Conservation (phyloP, 2,113 vertebrate genomes). For the Scartelaos histophorus region DNA sequence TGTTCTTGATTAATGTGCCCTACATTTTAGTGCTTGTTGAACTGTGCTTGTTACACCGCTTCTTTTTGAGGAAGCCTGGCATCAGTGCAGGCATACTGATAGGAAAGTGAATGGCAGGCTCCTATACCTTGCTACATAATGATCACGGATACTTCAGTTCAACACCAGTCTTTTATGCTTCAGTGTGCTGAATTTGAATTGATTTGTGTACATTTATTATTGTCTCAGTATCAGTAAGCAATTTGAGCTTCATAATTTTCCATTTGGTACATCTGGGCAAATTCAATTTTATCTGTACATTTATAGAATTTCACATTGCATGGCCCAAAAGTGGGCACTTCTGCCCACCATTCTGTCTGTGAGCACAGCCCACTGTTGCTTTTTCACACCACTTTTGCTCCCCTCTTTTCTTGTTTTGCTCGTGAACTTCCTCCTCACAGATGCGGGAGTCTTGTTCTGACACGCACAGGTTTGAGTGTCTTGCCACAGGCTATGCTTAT, state of each 20-base stretch:
- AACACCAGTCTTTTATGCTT: too few relatives aligned
- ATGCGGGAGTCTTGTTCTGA: slow-evolving; percentile 61
- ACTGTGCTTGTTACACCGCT: background rate
- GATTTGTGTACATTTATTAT: too few relatives aligned
- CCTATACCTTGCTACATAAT: slow-evolving; percentile 14
- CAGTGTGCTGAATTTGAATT: too few relatives aligned
- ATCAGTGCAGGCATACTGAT: slow-evolving; percentile 1
- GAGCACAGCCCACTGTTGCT: background rate
- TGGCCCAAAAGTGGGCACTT: background rate
- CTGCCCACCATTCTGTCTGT: too few relatives aligned
- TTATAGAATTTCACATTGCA: background rate
- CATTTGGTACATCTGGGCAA: too few relatives aligned
- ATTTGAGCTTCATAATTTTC: background rate
- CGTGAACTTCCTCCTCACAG: slow-evolving; percentile 46
- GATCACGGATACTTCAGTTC: background rate
- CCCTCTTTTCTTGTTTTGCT: slow-evolving; percentile 54
- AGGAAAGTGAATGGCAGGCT: slow-evolving; percentile 32
- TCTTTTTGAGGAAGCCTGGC: slow-evolving; percentile 3
- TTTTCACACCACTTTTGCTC: slow-evolving; percentile 19
- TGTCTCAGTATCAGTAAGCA: background rate
- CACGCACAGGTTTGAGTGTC: slow-evolving; percentile 64
- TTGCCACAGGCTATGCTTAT: slow-evolving; percentile 47
- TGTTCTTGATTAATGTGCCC: slow-evolving; percentile 5
- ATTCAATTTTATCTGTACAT: background rate
- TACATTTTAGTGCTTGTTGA: background rate